These are phyloP conservation scores for Conomelus anceps DNA, from an alignment of 2,888 invertebrate genomes.

Conservation along the genomic window DNA sequence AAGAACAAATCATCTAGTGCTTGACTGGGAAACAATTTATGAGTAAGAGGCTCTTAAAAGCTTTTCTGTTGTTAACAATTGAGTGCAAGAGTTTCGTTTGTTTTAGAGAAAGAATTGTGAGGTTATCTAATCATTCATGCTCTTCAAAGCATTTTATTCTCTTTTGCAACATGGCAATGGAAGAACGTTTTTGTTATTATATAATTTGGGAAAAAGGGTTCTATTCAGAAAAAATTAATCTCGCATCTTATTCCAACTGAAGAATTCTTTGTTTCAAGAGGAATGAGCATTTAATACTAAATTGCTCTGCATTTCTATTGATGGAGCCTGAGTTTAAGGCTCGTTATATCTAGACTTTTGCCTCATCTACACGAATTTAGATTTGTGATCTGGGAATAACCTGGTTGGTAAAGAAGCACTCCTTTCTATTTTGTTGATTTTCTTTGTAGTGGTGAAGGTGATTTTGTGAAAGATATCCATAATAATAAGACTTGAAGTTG, in stretches of 20 bases:
- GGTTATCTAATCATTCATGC: not conserved
- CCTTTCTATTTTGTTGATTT: too few species aligned
- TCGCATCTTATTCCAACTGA: not conserved
- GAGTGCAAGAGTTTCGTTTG: not conserved
- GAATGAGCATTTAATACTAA: not conserved
- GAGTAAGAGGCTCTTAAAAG: not conserved
- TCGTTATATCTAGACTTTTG: not conserved
- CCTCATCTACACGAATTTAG: too few species aligned
- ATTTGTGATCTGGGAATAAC: too few species aligned
- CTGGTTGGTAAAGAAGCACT: too few species aligned
- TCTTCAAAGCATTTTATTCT: not conserved
- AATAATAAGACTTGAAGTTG: too few species aligned
- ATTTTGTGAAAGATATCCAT: too few species aligned
- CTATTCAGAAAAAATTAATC: not conserved
- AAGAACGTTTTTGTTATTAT: not conserved
- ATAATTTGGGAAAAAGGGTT: not conserved
- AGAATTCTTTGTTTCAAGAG: not conserved
- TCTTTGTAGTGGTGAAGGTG: too few species aligned
- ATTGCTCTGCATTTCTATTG: not conserved
- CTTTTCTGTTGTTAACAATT: not conserved
- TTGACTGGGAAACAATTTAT: not conserved
- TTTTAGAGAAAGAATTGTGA: not conserved
- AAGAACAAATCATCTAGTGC: not conserved
- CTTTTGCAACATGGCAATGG: not conserved
- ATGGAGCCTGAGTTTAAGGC: not conserved